Conservation (phyloP, 2,113 vertebrate species). For the Malurus cyaneus region DNA sequence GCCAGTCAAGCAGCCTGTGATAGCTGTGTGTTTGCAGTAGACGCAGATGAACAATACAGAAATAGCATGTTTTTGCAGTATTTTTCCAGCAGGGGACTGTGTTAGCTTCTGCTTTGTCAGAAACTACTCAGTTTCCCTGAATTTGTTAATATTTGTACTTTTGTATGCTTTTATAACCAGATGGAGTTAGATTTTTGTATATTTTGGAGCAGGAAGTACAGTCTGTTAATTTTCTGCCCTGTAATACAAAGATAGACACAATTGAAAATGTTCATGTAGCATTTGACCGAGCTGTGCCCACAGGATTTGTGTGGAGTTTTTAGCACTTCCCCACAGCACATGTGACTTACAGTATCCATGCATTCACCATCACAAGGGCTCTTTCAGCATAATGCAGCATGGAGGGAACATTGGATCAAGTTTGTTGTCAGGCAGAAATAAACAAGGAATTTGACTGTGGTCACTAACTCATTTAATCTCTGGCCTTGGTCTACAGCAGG, state of each 20-base stretch:
- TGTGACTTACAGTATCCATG: accelerated
- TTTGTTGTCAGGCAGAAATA: not conserved
- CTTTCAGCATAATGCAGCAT: not conserved
- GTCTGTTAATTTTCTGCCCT: not conserved
- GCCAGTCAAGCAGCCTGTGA: not conserved
- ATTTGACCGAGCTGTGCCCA: not conserved
- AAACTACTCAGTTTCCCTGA: not conserved
- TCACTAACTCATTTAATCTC: not conserved
- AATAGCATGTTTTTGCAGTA: not conserved
- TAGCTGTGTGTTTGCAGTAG: not conserved
- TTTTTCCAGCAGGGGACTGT: slow-evolving; percentile 53
- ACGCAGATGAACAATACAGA: not conserved
- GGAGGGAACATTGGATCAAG: not conserved
- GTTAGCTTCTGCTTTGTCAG: slow-evolving; percentile 33
- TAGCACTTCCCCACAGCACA: accelerated
- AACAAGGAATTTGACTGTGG: not conserved
- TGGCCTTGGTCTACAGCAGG: not conserved
- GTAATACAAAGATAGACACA: not conserved
- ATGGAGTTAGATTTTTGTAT: not conserved
- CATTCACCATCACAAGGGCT: not conserved
- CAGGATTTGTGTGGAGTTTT: not conserved
- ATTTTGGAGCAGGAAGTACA: not conserved
- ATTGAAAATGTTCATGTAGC: not conserved
- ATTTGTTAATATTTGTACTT: not conserved
- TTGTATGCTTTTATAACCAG: not conserved